A percentile compares a stretch with the other conserved stretches of the same genome.
Evolutionary conservation across 2,888 invertebrate genomes (phyloP).

Genomic region (Asteroscopus sphinx): DNA sequence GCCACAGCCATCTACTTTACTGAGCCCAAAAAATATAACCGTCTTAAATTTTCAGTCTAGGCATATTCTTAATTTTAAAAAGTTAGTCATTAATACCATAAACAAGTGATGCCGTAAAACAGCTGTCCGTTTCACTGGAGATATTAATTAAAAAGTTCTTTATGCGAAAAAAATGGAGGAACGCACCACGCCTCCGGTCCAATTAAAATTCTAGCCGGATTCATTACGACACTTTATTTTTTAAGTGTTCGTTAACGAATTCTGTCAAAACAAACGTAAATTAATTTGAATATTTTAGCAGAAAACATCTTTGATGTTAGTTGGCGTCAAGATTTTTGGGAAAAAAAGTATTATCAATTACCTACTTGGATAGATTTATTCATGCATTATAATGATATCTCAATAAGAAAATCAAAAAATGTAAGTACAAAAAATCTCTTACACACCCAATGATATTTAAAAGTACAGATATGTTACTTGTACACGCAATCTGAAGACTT

Average conservation of each 20-base stretch:
- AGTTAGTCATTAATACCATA: slow-evolving; percentile 72
- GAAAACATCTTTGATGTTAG: slow-evolving; percentile 45
- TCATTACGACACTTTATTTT: slow-evolving; percentile 82
- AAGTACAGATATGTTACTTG: too few relatives aligned
- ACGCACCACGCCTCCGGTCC: slow-evolving; percentile 68
- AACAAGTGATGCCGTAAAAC: slow-evolving; percentile 70
- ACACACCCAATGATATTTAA: too few relatives aligned
- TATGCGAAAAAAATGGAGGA: slow-evolving; percentile 66
- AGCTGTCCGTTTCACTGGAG: slow-evolving; percentile 74
- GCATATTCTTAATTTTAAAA: slow-evolving; percentile 57
- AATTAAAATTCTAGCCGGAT: slow-evolving; percentile 85
- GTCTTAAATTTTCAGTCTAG: slow-evolving; percentile 23
- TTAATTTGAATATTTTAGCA: slow-evolving; percentile 60
- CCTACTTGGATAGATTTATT: slow-evolving; percentile 32
- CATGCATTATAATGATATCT: slow-evolving; percentile 32
- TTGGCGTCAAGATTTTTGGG: slow-evolving; percentile 25
- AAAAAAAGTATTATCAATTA: slow-evolving; percentile 23
- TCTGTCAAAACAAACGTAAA: slow-evolving; percentile 63
- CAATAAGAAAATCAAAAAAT: slow-evolving; percentile 4
- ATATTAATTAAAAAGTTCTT: slow-evolving; percentile 87
- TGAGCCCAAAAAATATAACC: slow-evolving; percentile 19
- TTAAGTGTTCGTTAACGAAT: slow-evolving; percentile 75
- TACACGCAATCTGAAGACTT: too few relatives aligned
- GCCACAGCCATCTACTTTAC: slow-evolving; percentile 9
- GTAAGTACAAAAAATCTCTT: too few relatives aligned